phyloP scores from a whole-genome alignment of 2,888 invertebrate genomes.

The Lepidocyrtoides sp. region DNA sequence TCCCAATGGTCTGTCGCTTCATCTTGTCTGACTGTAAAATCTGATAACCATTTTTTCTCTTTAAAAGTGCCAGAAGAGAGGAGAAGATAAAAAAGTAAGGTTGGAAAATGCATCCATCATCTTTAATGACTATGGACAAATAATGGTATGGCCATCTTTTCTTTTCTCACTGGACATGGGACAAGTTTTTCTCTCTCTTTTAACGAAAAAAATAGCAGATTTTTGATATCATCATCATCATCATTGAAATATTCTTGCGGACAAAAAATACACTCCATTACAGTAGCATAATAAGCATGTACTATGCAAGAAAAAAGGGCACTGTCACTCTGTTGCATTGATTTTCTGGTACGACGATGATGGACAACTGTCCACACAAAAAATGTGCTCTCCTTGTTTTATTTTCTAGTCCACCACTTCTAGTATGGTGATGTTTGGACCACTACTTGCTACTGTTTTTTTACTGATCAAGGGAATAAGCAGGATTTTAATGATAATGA shows the following conservation, averaged over 20 bases:
- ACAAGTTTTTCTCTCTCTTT: constrained; percentile 63
- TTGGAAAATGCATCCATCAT: constrained; percentile 78
- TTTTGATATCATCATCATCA: constrained; percentile 64
- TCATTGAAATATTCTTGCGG: constrained; percentile 31
- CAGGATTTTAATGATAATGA: constrained; percentile 15
- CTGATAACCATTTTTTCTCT: constrained; percentile 54
- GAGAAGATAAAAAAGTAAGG: constrained; percentile 2
- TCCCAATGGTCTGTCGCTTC: constrained; percentile 38
- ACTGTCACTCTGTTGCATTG: background rate
- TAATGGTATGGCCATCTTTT: constrained; percentile 37
- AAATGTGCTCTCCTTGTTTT: constrained; percentile 28
- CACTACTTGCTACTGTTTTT: background rate
- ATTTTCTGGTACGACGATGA: constrained; percentile 3
- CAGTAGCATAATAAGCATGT: background rate
- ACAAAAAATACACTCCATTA: constrained; percentile 28
- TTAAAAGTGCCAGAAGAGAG: constrained; percentile 19
- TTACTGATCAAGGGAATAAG: background rate
- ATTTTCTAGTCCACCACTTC: background rate
- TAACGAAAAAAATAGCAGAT: constrained; percentile 38
- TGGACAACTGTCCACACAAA: constrained; percentile 45
- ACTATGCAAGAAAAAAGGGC: background rate
- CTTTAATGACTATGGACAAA: constrained; percentile 78
- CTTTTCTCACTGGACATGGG: constrained; percentile 60
- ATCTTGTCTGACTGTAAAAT: constrained; percentile 12
- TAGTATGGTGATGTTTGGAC: background rate